Evolutionary conservation across 2,888 invertebrate genomes (phyloP), one percentile per base, ranked within the genome.

Genomic region (Tetramorium bicarinatum): DNA sequence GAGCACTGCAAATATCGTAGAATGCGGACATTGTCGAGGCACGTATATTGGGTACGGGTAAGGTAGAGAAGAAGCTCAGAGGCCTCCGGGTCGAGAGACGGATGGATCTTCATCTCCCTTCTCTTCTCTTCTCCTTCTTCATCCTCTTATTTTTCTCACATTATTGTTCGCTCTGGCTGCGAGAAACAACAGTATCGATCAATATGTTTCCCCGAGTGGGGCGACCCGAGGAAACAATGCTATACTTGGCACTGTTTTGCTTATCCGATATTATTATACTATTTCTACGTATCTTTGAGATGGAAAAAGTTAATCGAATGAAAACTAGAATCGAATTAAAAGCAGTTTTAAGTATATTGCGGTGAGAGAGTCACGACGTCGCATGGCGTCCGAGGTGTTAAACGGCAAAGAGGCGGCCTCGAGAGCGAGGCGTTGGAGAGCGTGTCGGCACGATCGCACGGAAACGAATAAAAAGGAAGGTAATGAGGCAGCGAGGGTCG

Each of bases 401-500:
- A 54, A 62, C 52, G 49, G 44, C 13, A 38, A 66, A 38, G 72
- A 44, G 3, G 41, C 41, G 41, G 41, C 15, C 47, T 38, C 34
- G n/a, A 11, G 38, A 66, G 69, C 54, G 25, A 62, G 49, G n/a
- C 38, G 54, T 11, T 38, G 64, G 29, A 15, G n/a, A 44, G 29
- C 67, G 62, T 67, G 84, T 41, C 41, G 62, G 59, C n/a, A 34
- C 15, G 77, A 64, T 75, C 34, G 71, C 44, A 44, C 29, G 67
- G 38, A 64, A 83, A 85, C 62, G 59, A 90, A 87, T 87, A 90
- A 89, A 84, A 87, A 79, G 83, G 82, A 84, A 88, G 92, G 89
- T 92, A 94, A 94, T 92, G 94, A 94, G 87, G 92, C 89, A 89
- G 89, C 79, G 91, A 90, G 89, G 89, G 91, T 91, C 85, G 90